Evolutionary conservation across 1,140 invertebrate species (phyloP), one percentile per base, ranked within the genome.

Genomic region (Platyscapa corneri): DNA sequence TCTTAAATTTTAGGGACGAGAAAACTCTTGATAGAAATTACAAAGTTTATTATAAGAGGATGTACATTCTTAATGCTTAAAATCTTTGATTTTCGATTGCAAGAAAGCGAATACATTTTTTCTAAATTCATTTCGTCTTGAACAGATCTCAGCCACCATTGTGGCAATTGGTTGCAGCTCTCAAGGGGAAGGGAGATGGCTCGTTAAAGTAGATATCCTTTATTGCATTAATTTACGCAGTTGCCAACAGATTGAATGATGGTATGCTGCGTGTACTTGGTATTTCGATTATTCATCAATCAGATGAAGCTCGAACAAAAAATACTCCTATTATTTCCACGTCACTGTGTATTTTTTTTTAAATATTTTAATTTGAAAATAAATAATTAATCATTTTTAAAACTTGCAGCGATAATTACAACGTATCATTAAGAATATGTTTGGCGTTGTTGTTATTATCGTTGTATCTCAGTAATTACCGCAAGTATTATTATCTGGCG

Each of bases 221-320:
- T 89, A 88, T 86, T 87, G 86, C 83, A 80, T 85, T 87, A 83
- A 88, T 90, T 89, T 88, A 89, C 87, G 87, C 88, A 90, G 87
- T 87, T 89, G 87, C 86, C 82, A 39, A 74, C 42, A 87, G 88
- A 89, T 89, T 88, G 86, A 85, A 88, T 87, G 81, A 60, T 86
- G n/a, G n/a, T n/a, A n/a, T 67, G 42, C 1, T 56, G 64, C 75
- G 83, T 88, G 86, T 87, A 46, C 12, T 86, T 49, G 23, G 37
- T 86, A 86, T 86, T 83, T 79, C 84, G 87, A 88, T 88, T 88
- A 84, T 85, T 78, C 82, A 84, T 78, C 82, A 78, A 77, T 78
- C 82, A 78, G 30, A 70, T 8, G 23, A 60, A 85, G 82, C 82
- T 49, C 86, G 77, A 64, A 83, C 86, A 87, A 86, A 88, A 84